Percentiles rank a stretch among this genome's conserved stretches.
Conservation (phyloP, 2,113 vertebrate species). For the Okapia johnstoni region DNA sequence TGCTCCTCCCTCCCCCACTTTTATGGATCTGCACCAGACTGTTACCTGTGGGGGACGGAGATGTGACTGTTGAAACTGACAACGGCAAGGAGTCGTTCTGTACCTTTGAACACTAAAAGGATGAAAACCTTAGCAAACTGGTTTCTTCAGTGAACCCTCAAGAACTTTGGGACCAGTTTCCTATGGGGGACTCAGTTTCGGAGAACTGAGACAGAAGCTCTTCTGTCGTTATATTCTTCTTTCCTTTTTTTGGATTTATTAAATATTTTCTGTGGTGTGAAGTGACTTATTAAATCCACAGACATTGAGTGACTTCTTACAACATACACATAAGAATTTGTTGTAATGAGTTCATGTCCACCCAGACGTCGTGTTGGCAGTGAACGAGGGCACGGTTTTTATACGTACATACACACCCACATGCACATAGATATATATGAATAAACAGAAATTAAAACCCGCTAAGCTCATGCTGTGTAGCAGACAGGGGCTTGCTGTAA, state of each 20-base stretch:
- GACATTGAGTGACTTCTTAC: conserved; percentile 85
- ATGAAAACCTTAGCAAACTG: conserved; percentile 51
- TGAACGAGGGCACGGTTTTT: conserved; percentile 84
- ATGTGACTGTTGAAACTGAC: conserved; percentile 68
- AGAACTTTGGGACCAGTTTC: conserved; percentile 82
- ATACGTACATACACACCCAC: conserved; percentile 74
- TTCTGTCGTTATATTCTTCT: conserved; percentile 78
- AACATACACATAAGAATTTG: conserved; percentile 79
- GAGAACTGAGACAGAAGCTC: conserved; percentile 79
- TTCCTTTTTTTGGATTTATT: conserved; percentile 81
- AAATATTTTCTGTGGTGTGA: conserved; percentile 89
- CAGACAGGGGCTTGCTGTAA: conserved; percentile 82
- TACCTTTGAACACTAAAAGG: conserved; percentile 79
- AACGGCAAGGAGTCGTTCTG: conserved; percentile 66
- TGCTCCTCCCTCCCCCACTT: conserved; percentile 36
- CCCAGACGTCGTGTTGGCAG: conserved; percentile 82
- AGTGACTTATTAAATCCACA: conserved; percentile 88
- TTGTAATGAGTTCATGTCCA: conserved; percentile 84
- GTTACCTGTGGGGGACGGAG: conserved; percentile 67
- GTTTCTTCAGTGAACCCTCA: conserved; percentile 75
- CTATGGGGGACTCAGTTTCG: conserved; percentile 75
- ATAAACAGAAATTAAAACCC: conserved; percentile 76
- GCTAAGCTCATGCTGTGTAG: conserved; percentile 80
- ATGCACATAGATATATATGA: conserved; percentile 41
- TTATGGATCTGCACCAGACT: conserved; percentile 71